Conservation (phyloP, 2,113 vertebrate genomes). For the Chelonoidis abingdonii region DNA sequence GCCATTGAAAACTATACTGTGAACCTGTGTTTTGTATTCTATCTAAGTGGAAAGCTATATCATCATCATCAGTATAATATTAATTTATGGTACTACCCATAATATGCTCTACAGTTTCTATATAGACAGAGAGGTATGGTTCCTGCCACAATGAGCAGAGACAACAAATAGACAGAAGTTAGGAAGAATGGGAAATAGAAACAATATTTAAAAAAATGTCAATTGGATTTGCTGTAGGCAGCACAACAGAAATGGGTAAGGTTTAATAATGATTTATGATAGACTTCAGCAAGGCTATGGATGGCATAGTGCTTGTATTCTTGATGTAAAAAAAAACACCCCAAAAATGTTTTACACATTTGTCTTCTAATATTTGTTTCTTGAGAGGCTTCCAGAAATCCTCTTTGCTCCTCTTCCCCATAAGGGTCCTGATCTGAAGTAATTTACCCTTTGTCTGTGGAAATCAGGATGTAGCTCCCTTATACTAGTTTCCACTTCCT, state of each 20-base stretch:
- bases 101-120: background rate
- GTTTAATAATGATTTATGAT: background rate
- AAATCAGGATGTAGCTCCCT: background rate
- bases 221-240: background rate
- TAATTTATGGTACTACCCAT: background rate
- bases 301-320: background rate
- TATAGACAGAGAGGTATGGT: background rate
- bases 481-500: background rate
- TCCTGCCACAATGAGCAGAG: background rate
- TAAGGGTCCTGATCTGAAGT: background rate
- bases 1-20: background rate
- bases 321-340: background rate
- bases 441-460: background rate
- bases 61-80: background rate
- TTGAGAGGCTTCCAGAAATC: background rate
- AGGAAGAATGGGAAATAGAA: background rate
- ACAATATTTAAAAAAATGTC: background rate
- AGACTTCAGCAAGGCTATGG: constrained; percentile 1
- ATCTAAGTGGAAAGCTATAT: background rate
- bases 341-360: background rate
- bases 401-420: background rate
- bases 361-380: background rate
- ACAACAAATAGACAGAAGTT: background rate
- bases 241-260: background rate
- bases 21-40: background rate